phyloP scores from a whole-genome alignment of 2,113 vertebrate species.

The Rhipidura dahli region DNA sequence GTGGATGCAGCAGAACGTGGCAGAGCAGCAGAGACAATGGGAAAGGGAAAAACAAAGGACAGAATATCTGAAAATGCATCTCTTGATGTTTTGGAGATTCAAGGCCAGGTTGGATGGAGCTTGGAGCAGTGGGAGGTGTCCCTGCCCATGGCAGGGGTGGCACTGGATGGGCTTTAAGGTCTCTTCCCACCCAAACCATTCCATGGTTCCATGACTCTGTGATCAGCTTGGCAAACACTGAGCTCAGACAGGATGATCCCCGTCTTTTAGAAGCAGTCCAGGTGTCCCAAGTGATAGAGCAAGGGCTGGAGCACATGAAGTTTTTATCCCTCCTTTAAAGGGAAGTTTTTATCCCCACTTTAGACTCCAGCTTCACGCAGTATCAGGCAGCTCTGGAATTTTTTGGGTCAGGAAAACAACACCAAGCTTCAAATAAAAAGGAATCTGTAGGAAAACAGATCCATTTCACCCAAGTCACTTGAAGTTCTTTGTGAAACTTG shows the following conservation, averaged over 20 bases:
- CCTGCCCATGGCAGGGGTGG: background rate
- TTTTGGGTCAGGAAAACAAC: background rate
- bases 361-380: background rate
- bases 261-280: background rate
- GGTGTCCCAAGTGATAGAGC: background rate
- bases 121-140: background rate
- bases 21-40: background rate
- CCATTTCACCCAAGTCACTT: background rate
- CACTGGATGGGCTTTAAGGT: background rate
- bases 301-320: accelerated
- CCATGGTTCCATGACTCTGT: background rate
- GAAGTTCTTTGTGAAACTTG: background rate
- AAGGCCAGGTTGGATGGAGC: accelerated
- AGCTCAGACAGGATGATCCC: accelerated
- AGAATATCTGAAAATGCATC: background rate
- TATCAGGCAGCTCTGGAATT: background rate
- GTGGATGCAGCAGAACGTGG: background rate
- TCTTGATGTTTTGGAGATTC: background rate
- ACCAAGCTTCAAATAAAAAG: background rate
- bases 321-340: background rate
- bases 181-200: background rate
- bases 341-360: background rate
- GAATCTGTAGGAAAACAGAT: background rate
- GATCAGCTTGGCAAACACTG: background rate
- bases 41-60: background rate